These are phyloP conservation scores for Upupa epops DNA, from an alignment of 2,113 vertebrate species.

Conservation along the genomic window DNA sequence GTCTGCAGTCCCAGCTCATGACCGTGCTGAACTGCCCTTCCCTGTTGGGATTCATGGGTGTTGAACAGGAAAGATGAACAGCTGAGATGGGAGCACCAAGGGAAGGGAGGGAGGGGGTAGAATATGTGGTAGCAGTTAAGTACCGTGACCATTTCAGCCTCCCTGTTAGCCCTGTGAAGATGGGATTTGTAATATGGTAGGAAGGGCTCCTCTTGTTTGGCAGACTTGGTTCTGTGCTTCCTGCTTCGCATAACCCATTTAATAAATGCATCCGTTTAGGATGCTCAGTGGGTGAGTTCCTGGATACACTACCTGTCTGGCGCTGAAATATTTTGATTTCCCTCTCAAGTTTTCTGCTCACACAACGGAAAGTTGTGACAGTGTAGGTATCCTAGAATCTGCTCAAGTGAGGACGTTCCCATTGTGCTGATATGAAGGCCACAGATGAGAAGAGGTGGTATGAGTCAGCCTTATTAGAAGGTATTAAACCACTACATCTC, in stretches of 20 bases:
- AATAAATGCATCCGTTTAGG: background rate
- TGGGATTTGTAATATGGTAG: too few species aligned
- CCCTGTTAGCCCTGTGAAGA: background rate
- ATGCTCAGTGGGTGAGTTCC: background rate
- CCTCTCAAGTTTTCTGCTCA: background rate
- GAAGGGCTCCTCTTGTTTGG: background rate
- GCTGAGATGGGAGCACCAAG: background rate
- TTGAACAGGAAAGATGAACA: background rate
- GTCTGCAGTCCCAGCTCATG: accelerated
- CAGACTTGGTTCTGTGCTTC: background rate
- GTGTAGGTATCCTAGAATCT: background rate
- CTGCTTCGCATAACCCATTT: accelerated
- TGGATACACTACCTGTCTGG: background rate
- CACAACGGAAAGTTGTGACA: background rate
- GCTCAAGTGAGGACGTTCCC: background rate
- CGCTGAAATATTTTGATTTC: background rate
- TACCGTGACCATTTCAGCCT: accelerated
- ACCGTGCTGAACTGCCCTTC: accelerated
- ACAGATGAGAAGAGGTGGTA: background rate
- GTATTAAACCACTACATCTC: constrained; percentile 61
- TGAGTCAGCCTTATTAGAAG: constrained; percentile 28
- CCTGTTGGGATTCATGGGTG: background rate
- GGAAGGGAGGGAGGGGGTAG: accelerated
- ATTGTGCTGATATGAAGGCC: background rate
- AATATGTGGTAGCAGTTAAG: too few species aligned